These are phyloP conservation scores for Rhinolophus ferrumequinum DNA, from an alignment of 2,113 vertebrate species.

Conservation along the genomic window DNA sequence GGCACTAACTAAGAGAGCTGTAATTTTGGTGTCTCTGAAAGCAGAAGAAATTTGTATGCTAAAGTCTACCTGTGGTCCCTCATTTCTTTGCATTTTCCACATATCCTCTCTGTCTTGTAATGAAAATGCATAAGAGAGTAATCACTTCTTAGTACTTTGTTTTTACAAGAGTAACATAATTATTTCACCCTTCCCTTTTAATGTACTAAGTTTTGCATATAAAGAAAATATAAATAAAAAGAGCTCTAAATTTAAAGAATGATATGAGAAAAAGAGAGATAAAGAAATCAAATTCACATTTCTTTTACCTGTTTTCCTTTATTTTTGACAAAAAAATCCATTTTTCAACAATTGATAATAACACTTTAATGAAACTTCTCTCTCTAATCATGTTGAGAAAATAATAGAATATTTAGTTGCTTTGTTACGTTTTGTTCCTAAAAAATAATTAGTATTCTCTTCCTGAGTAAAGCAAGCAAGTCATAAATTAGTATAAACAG, in stretches of 20 bases:
- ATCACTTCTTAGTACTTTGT: neutral
- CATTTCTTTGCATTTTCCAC: neutral
- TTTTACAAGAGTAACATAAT: neutral
- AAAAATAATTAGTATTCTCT: neutral
- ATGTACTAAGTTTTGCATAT: neutral
- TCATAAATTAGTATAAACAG: slow-evolving; percentile 56
- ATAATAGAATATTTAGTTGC: neutral
- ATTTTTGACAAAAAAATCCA: neutral
- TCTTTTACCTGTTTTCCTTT: neutral
- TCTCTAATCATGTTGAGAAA: slow-evolving; percentile 24
- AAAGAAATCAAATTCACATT: neutral
- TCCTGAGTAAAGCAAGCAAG: neutral
- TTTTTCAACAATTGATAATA: neutral
- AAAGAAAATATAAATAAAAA: neutral
- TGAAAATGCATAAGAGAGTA: neutral
- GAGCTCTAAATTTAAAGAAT: neutral
- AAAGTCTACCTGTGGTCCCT: accelerated
- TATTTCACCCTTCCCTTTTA: neutral
- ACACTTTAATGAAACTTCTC: neutral
- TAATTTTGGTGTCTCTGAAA: neutral
- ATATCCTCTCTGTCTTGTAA: neutral
- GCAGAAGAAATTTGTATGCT: neutral
- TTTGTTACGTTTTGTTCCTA: neutral
- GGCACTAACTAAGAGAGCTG: neutral
- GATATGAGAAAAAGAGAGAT: neutral